phyloP scores from a whole-genome alignment of 2,113 vertebrate species.

The Phalacrocorax aristotelis region DNA sequence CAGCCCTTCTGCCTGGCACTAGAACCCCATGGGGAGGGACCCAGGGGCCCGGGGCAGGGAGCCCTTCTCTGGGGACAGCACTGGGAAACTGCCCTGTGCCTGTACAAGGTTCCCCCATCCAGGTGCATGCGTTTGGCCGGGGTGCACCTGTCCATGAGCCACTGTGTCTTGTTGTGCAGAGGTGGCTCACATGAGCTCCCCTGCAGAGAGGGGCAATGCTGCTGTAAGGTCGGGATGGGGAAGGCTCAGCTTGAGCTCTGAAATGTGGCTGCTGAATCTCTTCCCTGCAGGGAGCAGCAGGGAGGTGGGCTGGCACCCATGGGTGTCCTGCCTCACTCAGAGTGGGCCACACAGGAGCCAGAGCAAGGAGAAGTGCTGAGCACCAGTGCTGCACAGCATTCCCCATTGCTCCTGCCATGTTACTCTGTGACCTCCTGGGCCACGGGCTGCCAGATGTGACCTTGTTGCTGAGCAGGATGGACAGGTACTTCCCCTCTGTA shows the following conservation, averaged over 20 bases:
- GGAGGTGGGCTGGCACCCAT: neutral
- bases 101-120: neutral
- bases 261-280: neutral
- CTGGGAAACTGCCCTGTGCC: neutral
- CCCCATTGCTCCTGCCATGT: neutral
- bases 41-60: neutral
- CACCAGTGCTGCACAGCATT: neutral
- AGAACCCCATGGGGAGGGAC: neutral
- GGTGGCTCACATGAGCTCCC: neutral
- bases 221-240: neutral
- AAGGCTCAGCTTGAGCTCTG: neutral
- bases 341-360: accelerated
- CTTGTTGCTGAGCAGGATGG: neutral
- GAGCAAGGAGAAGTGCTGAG: neutral
- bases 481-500: neutral
- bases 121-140: neutral
- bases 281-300: neutral
- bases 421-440: neutral
- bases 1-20: neutral
- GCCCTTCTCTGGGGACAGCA: neutral
- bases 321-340: neutral
- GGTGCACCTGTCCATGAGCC: neutral
- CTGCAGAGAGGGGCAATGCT: neutral
- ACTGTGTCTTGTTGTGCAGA: neutral
- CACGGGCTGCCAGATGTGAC: neutral